These are phyloP conservation scores for Podargus strigoides DNA, from an alignment of 2,797 vertebrate species.

Conservation along the genomic window DNA sequence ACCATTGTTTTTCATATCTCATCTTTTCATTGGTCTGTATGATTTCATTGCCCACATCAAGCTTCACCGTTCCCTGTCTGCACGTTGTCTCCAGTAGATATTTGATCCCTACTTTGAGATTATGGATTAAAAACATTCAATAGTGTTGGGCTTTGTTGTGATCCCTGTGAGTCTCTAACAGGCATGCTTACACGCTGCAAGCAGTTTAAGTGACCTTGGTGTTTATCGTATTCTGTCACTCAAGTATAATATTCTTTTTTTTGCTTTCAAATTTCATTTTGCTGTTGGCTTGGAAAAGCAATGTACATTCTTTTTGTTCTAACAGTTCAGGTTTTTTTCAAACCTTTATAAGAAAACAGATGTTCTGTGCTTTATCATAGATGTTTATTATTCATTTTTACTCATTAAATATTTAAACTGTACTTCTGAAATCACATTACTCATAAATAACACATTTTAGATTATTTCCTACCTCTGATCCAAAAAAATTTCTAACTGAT, in stretches of 20 bases:
- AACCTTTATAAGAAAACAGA: background rate
- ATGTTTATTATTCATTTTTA: background rate
- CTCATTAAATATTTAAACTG: background rate
- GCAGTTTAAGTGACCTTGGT: background rate
- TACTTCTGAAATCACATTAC: background rate
- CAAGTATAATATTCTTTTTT: background rate
- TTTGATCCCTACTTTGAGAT: background rate
- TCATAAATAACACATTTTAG: background rate
- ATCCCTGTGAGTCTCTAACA: background rate
- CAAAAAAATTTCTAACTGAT: background rate
- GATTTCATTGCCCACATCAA: background rate
- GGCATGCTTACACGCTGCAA: background rate
- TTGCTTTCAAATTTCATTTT: background rate
- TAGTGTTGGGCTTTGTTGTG: background rate
- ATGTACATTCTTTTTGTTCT: background rate
- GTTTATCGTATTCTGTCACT: background rate
- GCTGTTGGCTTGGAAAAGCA: background rate
- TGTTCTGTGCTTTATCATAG: background rate
- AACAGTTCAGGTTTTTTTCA: background rate
- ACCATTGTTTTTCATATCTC: background rate
- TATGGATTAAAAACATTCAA: background rate
- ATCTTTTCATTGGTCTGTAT: background rate
- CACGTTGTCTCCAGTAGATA: background rate
- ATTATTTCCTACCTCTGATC: background rate
- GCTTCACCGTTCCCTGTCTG: background rate